A percentile compares a stretch with the other conserved stretches of the same genome.
phyloP scores from a whole-genome alignment of 2,888 invertebrate species.

The Brenthis hecate region DNA sequence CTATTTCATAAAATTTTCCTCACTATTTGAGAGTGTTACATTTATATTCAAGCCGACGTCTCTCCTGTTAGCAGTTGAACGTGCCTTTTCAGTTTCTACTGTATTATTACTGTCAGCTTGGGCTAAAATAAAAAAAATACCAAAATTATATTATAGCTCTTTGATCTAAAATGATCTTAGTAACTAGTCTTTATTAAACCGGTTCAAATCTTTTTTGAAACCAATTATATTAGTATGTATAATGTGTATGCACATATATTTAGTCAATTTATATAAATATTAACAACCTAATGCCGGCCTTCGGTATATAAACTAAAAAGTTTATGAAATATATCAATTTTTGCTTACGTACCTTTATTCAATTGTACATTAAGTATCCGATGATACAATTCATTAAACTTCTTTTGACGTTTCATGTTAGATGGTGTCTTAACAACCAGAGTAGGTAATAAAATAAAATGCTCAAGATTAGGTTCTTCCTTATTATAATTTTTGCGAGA shows the following conservation, averaged over 20 bases:
- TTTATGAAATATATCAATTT: background rate
- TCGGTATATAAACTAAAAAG: background rate
- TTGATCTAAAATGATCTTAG: background rate
- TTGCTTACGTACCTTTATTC: constrained; percentile 51
- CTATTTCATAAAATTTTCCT: constrained; percentile 37
- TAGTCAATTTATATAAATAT: no score
- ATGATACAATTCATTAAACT: constrained; percentile 74
- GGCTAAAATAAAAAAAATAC: constrained; percentile 48
- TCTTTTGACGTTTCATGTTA: constrained; percentile 71
- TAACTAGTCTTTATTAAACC: no score
- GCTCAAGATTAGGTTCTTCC: constrained; percentile 67
- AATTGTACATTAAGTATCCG: constrained; percentile 65
- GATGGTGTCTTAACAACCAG: constrained; percentile 73
- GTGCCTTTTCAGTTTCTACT: constrained; percentile 3
- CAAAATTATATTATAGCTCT: background rate
- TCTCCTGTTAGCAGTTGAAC: constrained; percentile 46
- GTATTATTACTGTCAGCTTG: constrained; percentile 36
- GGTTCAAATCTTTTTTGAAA: no score
- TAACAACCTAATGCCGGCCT: no score
- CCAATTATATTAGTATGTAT: no score
- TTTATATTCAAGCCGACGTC: constrained; percentile 68
- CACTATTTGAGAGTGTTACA: constrained; percentile 55
- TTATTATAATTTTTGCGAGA: constrained; percentile 55
- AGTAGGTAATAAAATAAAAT: constrained; percentile 71
- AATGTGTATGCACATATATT: no score